Percentiles rank a stretch among this genome's conserved stretches.
Conservation (phyloP, 2,888 invertebrate genomes). For the Dryobota labecula region DNA sequence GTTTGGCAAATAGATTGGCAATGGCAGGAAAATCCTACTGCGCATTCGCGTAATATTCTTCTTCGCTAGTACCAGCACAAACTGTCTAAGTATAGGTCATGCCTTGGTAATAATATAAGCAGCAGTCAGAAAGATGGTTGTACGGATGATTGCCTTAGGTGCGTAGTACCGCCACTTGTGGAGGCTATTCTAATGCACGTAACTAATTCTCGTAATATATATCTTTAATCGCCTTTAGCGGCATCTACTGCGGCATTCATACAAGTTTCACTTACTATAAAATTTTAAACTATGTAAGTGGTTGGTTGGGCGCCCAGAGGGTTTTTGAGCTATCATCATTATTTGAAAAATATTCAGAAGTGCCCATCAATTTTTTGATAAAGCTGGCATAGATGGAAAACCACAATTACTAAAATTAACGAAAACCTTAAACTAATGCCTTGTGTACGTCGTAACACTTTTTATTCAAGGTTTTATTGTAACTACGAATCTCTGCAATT, state of each 20-base stretch:
- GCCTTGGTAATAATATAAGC: not conserved
- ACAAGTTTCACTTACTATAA: not conserved
- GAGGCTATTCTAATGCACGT: not conserved
- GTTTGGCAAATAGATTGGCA: not conserved
- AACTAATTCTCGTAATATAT: not conserved
- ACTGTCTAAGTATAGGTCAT: not conserved
- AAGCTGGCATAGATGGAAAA: no score
- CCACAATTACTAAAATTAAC: no score
- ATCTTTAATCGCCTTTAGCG: slow-evolving; percentile 1
- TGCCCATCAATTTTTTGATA: no score
- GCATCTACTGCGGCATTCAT: not conserved
- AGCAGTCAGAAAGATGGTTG: not conserved
- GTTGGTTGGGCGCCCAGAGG: no score
- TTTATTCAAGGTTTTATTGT: no score
- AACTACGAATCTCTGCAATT: no score
- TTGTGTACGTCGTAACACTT: no score
- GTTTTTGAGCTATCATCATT: no score
- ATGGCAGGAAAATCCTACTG: not conserved
- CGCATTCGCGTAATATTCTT: not conserved
- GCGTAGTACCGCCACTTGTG: not conserved
- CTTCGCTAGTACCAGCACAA: no score
- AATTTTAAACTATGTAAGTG: not conserved
- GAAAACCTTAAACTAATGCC: no score
- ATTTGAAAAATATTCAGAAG: no score
- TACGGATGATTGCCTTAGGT: not conserved